These are phyloP conservation scores for Synanceia verrucosa DNA, from an alignment of 2,797 vertebrate genomes.

Conservation along the genomic window DNA sequence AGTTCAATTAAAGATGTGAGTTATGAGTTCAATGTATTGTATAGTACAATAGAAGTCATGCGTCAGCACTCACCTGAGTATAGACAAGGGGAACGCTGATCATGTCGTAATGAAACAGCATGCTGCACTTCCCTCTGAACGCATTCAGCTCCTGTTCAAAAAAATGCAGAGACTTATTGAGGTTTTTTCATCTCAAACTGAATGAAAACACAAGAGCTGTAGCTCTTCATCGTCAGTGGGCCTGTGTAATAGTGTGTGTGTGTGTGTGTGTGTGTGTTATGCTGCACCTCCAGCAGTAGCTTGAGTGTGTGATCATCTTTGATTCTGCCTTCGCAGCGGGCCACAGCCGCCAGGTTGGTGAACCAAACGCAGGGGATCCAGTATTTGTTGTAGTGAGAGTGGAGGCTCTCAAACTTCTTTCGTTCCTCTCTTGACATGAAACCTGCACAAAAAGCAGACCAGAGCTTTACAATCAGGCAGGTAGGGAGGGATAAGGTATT, in stretches of 20 bases:
- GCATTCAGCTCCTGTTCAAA: slow-evolving; percentile 84
- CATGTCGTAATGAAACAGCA: slow-evolving; percentile 96
- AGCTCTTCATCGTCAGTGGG: neutral
- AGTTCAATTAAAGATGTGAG: neutral
- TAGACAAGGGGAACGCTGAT: slow-evolving; percentile 92
- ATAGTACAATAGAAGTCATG: accelerated
- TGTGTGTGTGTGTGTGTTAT: neutral
- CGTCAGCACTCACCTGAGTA: slow-evolving; percentile 84
- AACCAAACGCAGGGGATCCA: slow-evolving; percentile 97
- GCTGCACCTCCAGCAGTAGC: slow-evolving; percentile 88
- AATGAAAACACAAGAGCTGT: neutral
- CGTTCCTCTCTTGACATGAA: slow-evolving; percentile 94
- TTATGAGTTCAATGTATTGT: neutral
- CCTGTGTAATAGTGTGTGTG: neutral
- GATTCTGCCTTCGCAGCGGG: slow-evolving; percentile 89
- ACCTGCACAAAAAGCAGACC: slow-evolving; percentile 73
- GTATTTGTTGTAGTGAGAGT: slow-evolving; percentile 93
- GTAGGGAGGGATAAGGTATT: neutral
- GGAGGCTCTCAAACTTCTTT: slow-evolving; percentile 91
- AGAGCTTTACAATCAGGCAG: neutral
- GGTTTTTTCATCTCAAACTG: neutral
- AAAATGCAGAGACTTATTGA: slow-evolving; percentile 16
- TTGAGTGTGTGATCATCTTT: slow-evolving; percentile 91
- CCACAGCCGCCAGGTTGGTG: slow-evolving; percentile 88
- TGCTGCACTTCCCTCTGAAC: slow-evolving; percentile 91